Base-by-base conservation (phyloP, 2,797 vertebrate species). In the Typhlichthys subterraneus region DNA sequence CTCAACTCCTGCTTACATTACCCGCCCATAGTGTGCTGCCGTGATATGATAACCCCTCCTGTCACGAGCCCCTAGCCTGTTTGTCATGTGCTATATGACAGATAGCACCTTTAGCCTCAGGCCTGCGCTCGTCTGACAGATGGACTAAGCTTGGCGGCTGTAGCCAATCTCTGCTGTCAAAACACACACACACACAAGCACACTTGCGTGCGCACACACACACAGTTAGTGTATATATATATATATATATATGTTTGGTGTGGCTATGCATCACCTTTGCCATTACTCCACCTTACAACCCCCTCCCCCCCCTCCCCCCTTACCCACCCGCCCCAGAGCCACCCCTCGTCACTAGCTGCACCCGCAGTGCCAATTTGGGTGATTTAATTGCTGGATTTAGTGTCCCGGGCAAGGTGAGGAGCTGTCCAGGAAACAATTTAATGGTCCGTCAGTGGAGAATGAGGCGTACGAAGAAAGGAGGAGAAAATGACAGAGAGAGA, bases 341-440 rank as follows among this genome's bases (percentile, higher is more conserved):
- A 23, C 19, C 19, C 19, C 19, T 23, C 19, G 19, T 17, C 53
- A 57, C 59, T 52, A 65, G 67, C 74, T 83, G 78, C 59, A 47
- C 61, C 76, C 74, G 79, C 60, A 76, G 73, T 84, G 70, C 80
- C 88, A 91, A 91, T 90, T 89, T 88, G 64, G 75, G 71, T 84
- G 84, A 87, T 91, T 91, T 91, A 91, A 90, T 89, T 92, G 87
- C 80, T 81, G 85, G 86, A 88, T 91, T 89, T 90, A 89, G 86
- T 82, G 85, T 88, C 72, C 77, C 65, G 69, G 84, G 86, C 76
- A 88, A 88, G 88, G 85, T 88, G 82, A 90, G 87, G 83, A 79
- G 75, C 79, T 88, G 82, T 86, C 85, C 71, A 72, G 69, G 63
- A 87, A 80, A 89, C 85, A 88, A 90, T 91, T 90, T 90, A 91